A percentile compares a stretch with the other conserved stretches of the same genome.
Conservation (phyloP, 2,888 invertebrate species). For the Fragum fragum region DNA sequence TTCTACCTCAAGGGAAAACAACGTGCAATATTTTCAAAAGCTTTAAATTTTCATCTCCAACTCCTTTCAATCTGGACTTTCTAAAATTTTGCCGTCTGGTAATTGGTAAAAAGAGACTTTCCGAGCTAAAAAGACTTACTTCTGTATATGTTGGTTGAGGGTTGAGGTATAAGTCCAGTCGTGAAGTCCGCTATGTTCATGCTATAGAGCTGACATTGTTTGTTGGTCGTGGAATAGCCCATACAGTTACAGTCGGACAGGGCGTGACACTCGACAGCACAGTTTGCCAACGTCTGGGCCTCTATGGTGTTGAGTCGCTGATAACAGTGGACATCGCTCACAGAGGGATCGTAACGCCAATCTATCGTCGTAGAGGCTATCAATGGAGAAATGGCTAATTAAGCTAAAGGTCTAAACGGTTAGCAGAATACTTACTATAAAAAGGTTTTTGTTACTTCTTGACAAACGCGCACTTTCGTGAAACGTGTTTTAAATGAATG, state of each 20-base stretch:
- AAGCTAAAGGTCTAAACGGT: no score
- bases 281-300: background rate
- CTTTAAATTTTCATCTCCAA: background rate
- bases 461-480: no score
- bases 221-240: background rate
- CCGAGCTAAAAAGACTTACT: background rate
- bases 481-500: no score
- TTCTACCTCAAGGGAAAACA: background rate
- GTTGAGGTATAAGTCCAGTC: slow-evolving; percentile 5
- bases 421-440: no score
- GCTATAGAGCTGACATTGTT: slow-evolving; percentile 13
- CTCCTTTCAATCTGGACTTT: background rate
- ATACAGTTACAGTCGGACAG: background rate
- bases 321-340: background rate
- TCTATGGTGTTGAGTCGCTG: slow-evolving; percentile 4
- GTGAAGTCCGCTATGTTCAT: slow-evolving; percentile 16
- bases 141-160: background rate
- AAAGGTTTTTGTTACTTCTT: no score
- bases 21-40: no score
- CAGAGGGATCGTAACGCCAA: background rate
- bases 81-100: no score
- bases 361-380: background rate
- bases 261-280: slow-evolving; percentile 5
- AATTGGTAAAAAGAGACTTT: background rate
- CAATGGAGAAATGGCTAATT: no score